Percentiles rank a stretch among this genome's conserved stretches.
phyloP scores from a whole-genome alignment of 2,888 invertebrate species.

The Patella depressa region DNA sequence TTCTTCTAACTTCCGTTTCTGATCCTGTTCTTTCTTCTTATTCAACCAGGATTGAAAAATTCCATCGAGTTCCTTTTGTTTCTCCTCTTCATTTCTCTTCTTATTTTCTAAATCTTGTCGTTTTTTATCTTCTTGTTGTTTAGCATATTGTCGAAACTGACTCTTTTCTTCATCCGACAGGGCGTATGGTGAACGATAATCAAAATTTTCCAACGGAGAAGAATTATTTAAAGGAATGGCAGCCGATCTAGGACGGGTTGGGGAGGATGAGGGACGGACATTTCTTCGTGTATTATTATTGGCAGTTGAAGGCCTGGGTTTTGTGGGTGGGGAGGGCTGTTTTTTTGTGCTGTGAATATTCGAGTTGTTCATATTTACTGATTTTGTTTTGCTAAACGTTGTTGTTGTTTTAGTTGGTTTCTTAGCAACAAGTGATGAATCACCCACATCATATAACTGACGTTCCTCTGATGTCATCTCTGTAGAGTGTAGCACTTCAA shows the following conservation, averaged over 20 bases:
- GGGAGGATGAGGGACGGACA: constrained; percentile 38
- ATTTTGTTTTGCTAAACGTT: background rate
- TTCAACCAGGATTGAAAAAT: constrained; percentile 61
- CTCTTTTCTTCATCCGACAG: constrained; percentile 57
- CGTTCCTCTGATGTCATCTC: constrained; percentile 58
- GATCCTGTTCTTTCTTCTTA: constrained; percentile 47
- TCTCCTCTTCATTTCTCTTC: constrained; percentile 53
- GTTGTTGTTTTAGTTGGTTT: constrained; percentile 17
- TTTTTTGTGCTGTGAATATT: constrained; percentile 15
- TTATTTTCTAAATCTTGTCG: constrained; percentile 49
- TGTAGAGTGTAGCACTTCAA: constrained; percentile 61
- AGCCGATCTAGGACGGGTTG: constrained; percentile 58
- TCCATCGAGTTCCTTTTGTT: constrained; percentile 49
- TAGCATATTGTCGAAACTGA: constrained; percentile 45
- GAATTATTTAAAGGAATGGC: constrained; percentile 21
- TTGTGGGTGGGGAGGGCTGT: constrained; percentile 49
- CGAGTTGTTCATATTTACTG: constrained; percentile 12
- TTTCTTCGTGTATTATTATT: constrained; percentile 32
- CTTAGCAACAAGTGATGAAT: background rate
- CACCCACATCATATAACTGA: constrained; percentile 24
- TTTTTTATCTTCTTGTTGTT: constrained; percentile 45
- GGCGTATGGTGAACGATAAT: constrained; percentile 65
- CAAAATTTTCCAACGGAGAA: constrained; percentile 42
- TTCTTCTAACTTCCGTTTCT: constrained; percentile 39
- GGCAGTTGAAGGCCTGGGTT: constrained; percentile 56